These are phyloP conservation scores for Minunthozetes semirufus DNA, from an alignment of 2,888 invertebrate species.

Conservation along the genomic window DNA sequence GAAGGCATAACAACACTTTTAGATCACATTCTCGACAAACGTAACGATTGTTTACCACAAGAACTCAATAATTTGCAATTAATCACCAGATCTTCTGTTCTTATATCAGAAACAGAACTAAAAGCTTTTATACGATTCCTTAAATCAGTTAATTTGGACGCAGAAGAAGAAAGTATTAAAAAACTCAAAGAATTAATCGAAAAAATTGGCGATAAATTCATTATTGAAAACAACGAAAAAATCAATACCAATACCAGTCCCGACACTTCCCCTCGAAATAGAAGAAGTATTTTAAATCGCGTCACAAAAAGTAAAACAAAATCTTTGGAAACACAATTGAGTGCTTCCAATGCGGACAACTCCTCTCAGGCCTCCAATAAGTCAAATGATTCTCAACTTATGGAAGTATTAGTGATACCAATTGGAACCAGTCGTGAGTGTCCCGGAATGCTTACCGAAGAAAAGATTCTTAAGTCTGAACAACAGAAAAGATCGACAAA, in stretches of 20 bases:
- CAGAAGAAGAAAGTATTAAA: not conserved
- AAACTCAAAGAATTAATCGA: constrained; percentile 11
- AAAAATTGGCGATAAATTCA: constrained; percentile 19
- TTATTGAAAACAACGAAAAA: constrained; percentile 6
- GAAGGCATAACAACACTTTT: constrained; percentile 70
- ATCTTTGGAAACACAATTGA: not conserved
- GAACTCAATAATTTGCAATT: constrained; percentile 52
- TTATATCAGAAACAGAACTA: constrained; percentile 63
- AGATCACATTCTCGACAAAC: constrained; percentile 52
- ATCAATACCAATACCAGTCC: not conserved
- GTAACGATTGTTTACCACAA: constrained; percentile 5
- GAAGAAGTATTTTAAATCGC: constrained; percentile 26
- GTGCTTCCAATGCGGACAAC: not conserved
- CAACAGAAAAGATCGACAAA: constrained; percentile 46
- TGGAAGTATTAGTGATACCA: constrained; percentile 62
- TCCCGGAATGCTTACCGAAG: constrained; percentile 61
- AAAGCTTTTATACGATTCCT: constrained; percentile 30
- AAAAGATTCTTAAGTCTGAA: constrained; percentile 54
- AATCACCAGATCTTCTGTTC: constrained; percentile 58
- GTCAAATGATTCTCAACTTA: constrained; percentile 33
- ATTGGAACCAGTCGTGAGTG: constrained; percentile 57
- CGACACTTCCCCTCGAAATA: constrained; percentile 1
- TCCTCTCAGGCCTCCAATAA: not conserved
- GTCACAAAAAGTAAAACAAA: constrained; percentile 3
- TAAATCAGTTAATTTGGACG: not conserved